Conservation (phyloP, 2,113 vertebrate genomes). For the Apteryx owenii region DNA sequence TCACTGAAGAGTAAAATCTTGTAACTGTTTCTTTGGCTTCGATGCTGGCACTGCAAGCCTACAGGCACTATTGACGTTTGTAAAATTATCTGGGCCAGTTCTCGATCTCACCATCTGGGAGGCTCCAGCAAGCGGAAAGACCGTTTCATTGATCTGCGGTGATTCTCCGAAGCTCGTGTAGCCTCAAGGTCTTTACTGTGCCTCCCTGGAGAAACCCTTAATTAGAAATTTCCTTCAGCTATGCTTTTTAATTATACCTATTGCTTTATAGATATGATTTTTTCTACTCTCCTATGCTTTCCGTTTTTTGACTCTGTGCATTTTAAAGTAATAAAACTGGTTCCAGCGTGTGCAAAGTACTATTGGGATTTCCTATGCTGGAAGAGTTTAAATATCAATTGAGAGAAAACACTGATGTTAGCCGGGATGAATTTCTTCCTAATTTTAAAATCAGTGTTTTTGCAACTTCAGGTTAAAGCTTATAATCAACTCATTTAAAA, state of each 20-base stretch:
- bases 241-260: conserved; percentile 29
- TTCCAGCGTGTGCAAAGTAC: background rate
- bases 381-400: conserved; percentile 24
- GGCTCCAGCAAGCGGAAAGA: background rate
- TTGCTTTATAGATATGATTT: background rate
- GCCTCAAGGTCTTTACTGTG: background rate
- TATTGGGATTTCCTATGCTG: background rate
- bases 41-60: background rate
- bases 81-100: background rate
- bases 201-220: conserved; percentile 25
- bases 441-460: background rate
- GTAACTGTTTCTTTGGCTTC: background rate
- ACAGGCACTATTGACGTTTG: background rate
- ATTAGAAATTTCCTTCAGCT: conserved; percentile 36
- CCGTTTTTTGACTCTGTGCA: background rate
- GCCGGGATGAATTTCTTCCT: background rate
- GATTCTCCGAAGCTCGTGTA: conserved; percentile 1
- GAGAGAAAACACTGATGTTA: background rate
- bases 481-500: background rate
- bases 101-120: accelerated
- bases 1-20: background rate
- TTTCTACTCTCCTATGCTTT: background rate
- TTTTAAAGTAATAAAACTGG: background rate
- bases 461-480: background rate
- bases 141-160: background rate